These are phyloP conservation scores for Halictus ligatus DNA, from an alignment of 2,888 invertebrate genomes.

Conservation along the genomic window DNA sequence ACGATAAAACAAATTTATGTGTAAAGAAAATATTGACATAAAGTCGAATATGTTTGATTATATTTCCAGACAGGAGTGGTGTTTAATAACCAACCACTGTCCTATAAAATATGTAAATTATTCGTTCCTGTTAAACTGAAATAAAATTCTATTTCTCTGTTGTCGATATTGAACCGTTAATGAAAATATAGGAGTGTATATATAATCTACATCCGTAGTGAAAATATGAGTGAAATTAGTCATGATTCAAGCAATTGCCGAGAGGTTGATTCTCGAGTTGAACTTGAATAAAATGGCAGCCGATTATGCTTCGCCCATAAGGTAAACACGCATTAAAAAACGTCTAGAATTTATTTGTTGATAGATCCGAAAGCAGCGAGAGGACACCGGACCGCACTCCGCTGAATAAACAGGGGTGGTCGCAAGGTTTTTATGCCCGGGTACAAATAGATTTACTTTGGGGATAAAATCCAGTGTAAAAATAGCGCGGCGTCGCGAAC, in stretches of 20 bases:
- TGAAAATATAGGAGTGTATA: not conserved
- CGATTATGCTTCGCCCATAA: not conserved
- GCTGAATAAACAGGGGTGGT: slow-evolving; percentile 56
- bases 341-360: slow-evolving; percentile 33
- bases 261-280: not conserved
- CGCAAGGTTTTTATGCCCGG: slow-evolving; percentile 38
- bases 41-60: not conserved
- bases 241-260: not conserved
- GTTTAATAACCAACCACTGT: not conserved
- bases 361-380: slow-evolving; percentile 22
- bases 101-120: not conserved
- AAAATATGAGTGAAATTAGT: not conserved
- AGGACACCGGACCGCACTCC: slow-evolving; percentile 35
- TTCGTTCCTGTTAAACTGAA: slow-evolving; percentile 1
- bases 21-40: not conserved
- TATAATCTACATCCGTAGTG: not conserved
- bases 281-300: not conserved
- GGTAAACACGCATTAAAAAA: not conserved
- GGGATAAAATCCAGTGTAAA: slow-evolving; percentile 67
- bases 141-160: slow-evolving; percentile 2
- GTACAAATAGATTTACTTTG: slow-evolving; percentile 69
- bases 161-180: not conserved
- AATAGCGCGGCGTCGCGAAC: slow-evolving; percentile 52
- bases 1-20: not conserved
- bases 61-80: not conserved